Evolutionary conservation across 2,113 vertebrate species (phyloP).

Genomic region (Castor canadensis): DNA sequence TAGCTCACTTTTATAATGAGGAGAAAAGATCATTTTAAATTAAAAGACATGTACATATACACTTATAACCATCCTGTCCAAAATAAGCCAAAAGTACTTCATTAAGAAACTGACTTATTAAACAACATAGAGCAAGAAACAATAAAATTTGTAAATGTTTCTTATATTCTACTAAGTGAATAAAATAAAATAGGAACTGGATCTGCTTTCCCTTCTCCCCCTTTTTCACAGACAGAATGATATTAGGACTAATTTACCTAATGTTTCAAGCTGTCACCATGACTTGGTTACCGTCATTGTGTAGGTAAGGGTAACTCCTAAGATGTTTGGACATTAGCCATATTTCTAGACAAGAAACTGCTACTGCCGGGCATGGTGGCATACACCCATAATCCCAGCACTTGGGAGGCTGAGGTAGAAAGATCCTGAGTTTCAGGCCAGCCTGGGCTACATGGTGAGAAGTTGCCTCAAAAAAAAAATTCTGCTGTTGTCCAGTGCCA

Average conservation of each 20-base stretch:
- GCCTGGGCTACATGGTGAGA: too few species aligned
- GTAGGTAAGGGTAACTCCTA: not conserved
- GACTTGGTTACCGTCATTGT: not conserved
- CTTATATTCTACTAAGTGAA: not conserved
- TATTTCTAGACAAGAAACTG: not conserved
- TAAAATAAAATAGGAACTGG: not conserved
- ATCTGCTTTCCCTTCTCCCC: not conserved
- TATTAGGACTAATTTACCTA: not conserved
- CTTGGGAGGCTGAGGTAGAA: too few species aligned
- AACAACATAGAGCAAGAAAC: not conserved
- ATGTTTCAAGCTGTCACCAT: not conserved
- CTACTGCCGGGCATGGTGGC: too few species aligned
- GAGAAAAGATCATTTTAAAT: not conserved
- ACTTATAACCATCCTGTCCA: not conserved
- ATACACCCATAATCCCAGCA: too few species aligned
- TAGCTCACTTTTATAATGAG: not conserved
- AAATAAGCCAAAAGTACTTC: not conserved
- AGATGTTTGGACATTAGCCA: not conserved
- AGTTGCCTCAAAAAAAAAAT: too few species aligned
- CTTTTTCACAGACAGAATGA: not conserved
- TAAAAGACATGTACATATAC: not conserved
- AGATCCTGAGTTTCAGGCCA: too few species aligned
- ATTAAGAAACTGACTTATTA: not conserved
- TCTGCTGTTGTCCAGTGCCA: not conserved
- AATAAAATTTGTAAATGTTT: not conserved